A percentile compares a stretch with the other conserved stretches of the same genome.
phyloP scores from a whole-genome alignment of 2,113 vertebrate genomes.

The Mellivora capensis region DNA sequence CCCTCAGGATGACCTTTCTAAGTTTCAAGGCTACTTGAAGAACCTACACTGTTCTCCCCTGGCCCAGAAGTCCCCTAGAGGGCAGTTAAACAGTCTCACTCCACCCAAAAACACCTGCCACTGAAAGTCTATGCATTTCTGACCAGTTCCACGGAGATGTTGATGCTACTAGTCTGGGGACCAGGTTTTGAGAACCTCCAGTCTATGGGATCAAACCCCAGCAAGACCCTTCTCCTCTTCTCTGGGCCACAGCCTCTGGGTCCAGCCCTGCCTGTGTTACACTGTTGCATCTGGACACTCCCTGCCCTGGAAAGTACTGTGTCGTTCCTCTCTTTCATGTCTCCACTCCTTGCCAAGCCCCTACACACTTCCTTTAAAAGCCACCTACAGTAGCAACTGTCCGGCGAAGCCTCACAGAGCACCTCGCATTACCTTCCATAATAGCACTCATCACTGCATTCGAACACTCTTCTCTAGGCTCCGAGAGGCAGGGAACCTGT shows the following conservation, averaged over 20 bases:
- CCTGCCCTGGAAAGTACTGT: neutral
- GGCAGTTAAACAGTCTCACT: neutral
- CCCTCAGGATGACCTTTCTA: neutral
- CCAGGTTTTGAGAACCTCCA: neutral
- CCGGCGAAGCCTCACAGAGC: too few species aligned
- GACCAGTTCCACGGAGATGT: neutral
- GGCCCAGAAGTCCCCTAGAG: neutral
- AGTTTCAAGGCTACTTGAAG: neutral
- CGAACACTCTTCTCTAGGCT: neutral
- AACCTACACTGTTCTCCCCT: neutral
- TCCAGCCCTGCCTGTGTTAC: neutral
- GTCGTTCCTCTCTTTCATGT: neutral
- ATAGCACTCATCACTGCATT: neutral
- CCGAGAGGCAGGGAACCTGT: neutral
- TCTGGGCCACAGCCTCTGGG: neutral
- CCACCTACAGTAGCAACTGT: too few species aligned
- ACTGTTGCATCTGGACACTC: neutral
- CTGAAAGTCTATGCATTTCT: neutral
- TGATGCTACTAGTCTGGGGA: neutral
- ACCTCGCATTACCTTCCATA: accelerated
- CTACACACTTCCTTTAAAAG: neutral
- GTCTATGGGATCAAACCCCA: neutral
- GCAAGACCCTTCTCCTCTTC: neutral
- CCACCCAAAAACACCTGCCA: neutral
- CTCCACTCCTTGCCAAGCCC: neutral